Evolutionary conservation across 2,888 invertebrate genomes (phyloP).

Genomic region (Phragmatobia fuliginosa): DNA sequence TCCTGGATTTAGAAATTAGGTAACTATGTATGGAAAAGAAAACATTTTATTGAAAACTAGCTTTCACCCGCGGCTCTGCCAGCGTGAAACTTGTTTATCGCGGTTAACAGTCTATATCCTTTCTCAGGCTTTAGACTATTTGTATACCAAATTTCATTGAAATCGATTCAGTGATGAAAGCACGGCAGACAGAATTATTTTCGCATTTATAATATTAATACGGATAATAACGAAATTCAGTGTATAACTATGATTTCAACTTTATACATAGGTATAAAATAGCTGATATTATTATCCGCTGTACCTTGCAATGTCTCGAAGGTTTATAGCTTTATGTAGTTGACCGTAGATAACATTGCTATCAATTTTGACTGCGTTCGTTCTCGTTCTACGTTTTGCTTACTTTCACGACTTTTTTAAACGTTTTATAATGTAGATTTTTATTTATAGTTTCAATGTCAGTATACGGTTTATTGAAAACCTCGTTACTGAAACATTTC

Average conservation of each 20-base stretch:
- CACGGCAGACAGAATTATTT: too few relatives aligned
- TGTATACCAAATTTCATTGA: too few relatives aligned
- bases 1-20: too few relatives aligned
- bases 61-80: too few relatives aligned
- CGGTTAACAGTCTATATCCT: too few relatives aligned
- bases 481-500: slow-evolving; percentile 30
- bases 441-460: slow-evolving; percentile 32
- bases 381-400: slow-evolving; percentile 4
- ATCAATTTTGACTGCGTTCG: slow-evolving; percentile 12
- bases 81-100: too few relatives aligned
- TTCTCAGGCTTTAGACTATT: too few relatives aligned
- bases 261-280: slow-evolving; percentile 30
- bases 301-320: slow-evolving; percentile 27
- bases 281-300: slow-evolving; percentile 19
- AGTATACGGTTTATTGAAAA: slow-evolving; percentile 28
- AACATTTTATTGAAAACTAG: neutral
- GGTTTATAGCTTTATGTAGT: slow-evolving; percentile 31
- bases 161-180: too few relatives aligned
- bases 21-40: neutral
- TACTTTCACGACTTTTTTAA: neutral
- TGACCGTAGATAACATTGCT: slow-evolving; percentile 33
- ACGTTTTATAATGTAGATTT: neutral
- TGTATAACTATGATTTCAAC: slow-evolving; percentile 16
- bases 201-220: too few relatives aligned
- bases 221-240: too few relatives aligned